A percentile compares a stretch with the other conserved stretches of the same genome.
These are phyloP conservation scores for Platerodrilus igneus DNA, from an alignment of 2,888 invertebrate genomes.

Conservation along the genomic window DNA sequence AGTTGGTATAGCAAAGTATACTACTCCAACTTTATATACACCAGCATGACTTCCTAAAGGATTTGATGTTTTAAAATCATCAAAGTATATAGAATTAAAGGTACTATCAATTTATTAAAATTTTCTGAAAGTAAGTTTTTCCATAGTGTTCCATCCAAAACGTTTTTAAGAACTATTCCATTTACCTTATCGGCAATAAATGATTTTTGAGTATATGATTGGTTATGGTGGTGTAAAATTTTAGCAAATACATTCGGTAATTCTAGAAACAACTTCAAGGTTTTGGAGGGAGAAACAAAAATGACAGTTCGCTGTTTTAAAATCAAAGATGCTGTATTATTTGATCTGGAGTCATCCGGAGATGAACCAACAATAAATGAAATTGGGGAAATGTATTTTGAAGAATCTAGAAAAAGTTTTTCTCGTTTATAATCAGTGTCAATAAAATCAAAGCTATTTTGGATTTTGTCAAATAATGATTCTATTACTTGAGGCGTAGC, in stretches of 20 bases:
- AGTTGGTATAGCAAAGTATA: conserved; percentile 23
- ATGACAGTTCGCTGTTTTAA: conserved; percentile 1
- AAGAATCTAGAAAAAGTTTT: conserved; percentile 3
- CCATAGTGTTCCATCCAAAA: conserved; percentile 1
- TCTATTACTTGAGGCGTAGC: no score
- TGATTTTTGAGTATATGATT: neutral
- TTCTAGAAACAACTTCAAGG: conserved; percentile 5
- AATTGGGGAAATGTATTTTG: neutral
- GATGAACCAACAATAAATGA: conserved; percentile 1
- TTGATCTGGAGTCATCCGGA: neutral
- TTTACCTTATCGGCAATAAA: no score
- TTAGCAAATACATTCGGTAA: conserved; percentile 2
- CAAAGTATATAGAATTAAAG: conserved; percentile 26
- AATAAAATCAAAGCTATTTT: conserved; percentile 1
- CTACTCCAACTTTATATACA: conserved; percentile 27
- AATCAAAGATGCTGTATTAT: neutral
- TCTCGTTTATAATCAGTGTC: conserved; percentile 2
- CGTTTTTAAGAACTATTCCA: no score
- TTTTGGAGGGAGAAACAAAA: neutral
- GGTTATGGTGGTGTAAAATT: conserved; percentile 4
- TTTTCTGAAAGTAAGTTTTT: neutral
- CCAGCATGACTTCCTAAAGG: conserved; percentile 30
- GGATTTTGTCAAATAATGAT: no score
- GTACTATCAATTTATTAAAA: conserved; percentile 14
- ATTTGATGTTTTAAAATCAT: no score